These are phyloP conservation scores for Zaprionus obscuricornis DNA, from an alignment of 2,888 invertebrate species.

Conservation along the genomic window DNA sequence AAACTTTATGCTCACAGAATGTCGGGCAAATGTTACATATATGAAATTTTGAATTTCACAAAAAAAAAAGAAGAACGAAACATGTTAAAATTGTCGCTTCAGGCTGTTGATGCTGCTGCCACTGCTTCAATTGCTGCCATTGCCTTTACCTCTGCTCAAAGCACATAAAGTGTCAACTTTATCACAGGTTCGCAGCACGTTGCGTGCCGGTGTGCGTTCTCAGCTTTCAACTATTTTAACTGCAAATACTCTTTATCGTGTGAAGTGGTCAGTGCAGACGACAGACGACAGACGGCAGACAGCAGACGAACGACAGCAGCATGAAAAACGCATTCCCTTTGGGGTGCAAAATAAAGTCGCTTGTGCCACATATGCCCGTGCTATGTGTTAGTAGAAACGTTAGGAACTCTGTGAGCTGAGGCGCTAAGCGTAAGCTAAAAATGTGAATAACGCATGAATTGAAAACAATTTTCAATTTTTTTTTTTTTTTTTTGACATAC, in stretches of 20 bases:
- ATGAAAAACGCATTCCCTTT: too few relatives aligned
- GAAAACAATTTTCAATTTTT: background rate
- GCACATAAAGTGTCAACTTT: slow-evolving; percentile 71
- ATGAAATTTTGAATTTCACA: slow-evolving; percentile 11
- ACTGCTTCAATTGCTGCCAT: background rate
- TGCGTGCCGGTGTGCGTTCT: slow-evolving; percentile 7
- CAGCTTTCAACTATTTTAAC: too few relatives aligned
- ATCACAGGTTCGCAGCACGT: slow-evolving; percentile 57
- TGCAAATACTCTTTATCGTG: too few relatives aligned
- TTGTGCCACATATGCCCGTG: too few relatives aligned
- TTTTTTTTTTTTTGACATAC: too few relatives aligned
- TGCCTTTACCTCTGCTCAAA: slow-evolving; percentile 23
- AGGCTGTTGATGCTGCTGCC: slow-evolving; percentile 8
- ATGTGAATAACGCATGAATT: slow-evolving; percentile 11
- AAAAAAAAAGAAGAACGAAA: too few relatives aligned
- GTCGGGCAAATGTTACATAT: slow-evolving; percentile 8
- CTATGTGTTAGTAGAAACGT: background rate
- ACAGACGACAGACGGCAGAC: too few relatives aligned
- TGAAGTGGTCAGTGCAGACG: slow-evolving; percentile 6
- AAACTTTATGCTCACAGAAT: slow-evolving; percentile 4
- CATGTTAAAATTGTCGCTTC: background rate
- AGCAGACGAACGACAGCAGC: too few relatives aligned
- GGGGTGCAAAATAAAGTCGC: too few relatives aligned
- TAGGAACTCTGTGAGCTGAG: too few relatives aligned
- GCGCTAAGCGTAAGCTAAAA: background rate